phyloP scores from a whole-genome alignment of 2,113 vertebrate species.

The Archilochus colubris region DNA sequence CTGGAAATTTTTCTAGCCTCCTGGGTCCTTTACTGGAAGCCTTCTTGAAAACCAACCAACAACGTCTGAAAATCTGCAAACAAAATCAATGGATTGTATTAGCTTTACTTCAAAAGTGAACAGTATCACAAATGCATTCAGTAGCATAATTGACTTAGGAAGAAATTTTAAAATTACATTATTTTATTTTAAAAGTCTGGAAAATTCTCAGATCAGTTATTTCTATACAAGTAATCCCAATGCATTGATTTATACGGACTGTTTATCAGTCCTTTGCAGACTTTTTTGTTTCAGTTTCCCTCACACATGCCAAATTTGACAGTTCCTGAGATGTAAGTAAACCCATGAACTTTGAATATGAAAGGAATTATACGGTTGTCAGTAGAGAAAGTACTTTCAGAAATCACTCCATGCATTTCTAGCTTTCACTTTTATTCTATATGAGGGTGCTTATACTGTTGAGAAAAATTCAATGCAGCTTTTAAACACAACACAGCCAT shows the following conservation, averaged over 20 bases:
- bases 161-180: neutral
- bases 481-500: neutral
- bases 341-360: neutral
- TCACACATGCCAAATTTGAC: neutral
- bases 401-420: neutral
- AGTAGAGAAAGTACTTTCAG: neutral
- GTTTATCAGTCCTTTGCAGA: neutral
- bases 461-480: neutral
- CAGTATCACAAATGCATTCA: neutral
- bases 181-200: neutral
- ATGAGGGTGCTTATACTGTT: neutral
- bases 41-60: slow-evolving; percentile 99
- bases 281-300: neutral
- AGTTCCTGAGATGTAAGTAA: neutral
- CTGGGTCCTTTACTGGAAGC: slow-evolving; percentile 98
- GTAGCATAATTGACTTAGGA: neutral
- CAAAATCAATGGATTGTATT: slow-evolving; percentile 50
- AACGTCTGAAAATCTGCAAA: slow-evolving; percentile 94
- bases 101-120: neutral
- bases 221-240: neutral
- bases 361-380: neutral
- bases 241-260: neutral
- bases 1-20: slow-evolving; percentile 97
- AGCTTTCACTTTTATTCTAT: neutral
- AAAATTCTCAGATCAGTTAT: neutral